Conservation (phyloP, 1,140 invertebrate genomes). For the Drosophila nigrodunni region DNA sequence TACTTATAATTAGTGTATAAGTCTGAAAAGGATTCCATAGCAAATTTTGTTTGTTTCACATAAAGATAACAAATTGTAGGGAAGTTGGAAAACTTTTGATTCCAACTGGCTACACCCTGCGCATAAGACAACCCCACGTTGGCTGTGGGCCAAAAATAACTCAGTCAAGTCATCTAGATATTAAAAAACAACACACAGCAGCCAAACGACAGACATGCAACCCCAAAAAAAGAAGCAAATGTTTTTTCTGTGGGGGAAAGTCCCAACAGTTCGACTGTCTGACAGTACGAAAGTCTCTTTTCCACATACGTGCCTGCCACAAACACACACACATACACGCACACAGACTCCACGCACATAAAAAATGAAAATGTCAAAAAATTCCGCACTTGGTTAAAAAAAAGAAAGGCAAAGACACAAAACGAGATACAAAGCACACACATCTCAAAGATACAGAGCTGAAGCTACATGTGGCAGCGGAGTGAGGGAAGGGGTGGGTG, state of each 20-base stretch:
- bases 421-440: constrained; percentile 27
- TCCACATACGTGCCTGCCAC: constrained; percentile 53
- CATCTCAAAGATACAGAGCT: constrained; percentile 31
- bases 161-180: constrained; percentile 61
- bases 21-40: too few relatives aligned
- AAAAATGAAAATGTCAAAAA: constrained; percentile 66
- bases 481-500: background rate
- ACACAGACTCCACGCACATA: constrained; percentile 38
- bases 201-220: constrained; percentile 28
- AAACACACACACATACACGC: background rate
- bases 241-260: constrained; percentile 5
- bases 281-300: constrained; percentile 39
- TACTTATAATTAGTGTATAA: too few relatives aligned
- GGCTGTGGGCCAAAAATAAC: constrained; percentile 51
- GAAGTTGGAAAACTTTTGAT: constrained; percentile 19
- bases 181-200: constrained; percentile 54
- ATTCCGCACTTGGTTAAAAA: constrained; percentile 62
- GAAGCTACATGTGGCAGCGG: constrained; percentile 16
- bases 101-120: background rate
- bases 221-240: constrained; percentile 22
- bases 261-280: constrained; percentile 9
- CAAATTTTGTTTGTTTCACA: background rate
- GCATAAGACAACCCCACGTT: constrained; percentile 25
- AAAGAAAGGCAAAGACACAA: constrained; percentile 35
- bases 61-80: background rate